Evolutionary conservation across 2,888 invertebrate species (phyloP).

Genomic region (Corbicula japonica): DNA sequence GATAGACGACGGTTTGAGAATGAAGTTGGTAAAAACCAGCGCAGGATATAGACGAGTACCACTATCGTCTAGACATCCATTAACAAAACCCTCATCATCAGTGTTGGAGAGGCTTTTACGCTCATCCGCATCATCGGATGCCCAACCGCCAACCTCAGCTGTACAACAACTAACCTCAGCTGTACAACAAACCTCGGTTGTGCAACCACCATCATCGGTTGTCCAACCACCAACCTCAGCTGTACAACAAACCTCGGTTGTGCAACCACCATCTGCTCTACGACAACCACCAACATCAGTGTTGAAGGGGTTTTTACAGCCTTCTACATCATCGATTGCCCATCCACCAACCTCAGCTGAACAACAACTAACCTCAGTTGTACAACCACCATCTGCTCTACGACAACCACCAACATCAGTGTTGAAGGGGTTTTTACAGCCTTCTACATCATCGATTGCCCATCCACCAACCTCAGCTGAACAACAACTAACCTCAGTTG

Average conservation of each 20-base stretch:
- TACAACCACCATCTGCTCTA: no score
- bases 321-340: not conserved
- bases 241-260: no score
- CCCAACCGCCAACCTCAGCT: not conserved
- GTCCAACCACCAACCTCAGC: not conserved
- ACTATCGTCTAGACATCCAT: no score
- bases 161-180: not conserved
- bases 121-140: not conserved
- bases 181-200: not conserved
- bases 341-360: not conserved
- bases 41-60: conserved; percentile 1
- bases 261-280: no score
- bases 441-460: not conserved
- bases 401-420: not conserved
- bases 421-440: not conserved
- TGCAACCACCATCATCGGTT: not conserved
- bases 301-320: not conserved
- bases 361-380: not conserved
- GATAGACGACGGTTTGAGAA: not conserved
- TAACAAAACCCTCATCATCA: not conserved
- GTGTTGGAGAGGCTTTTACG: conserved; percentile 6
- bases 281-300: not conserved
- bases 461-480: not conserved
- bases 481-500: not conserved
- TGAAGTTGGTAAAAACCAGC: conserved; percentile 9